Evolutionary conservation across 2,113 vertebrate species (phyloP).

Genomic region (Otocyon megalotis): DNA sequence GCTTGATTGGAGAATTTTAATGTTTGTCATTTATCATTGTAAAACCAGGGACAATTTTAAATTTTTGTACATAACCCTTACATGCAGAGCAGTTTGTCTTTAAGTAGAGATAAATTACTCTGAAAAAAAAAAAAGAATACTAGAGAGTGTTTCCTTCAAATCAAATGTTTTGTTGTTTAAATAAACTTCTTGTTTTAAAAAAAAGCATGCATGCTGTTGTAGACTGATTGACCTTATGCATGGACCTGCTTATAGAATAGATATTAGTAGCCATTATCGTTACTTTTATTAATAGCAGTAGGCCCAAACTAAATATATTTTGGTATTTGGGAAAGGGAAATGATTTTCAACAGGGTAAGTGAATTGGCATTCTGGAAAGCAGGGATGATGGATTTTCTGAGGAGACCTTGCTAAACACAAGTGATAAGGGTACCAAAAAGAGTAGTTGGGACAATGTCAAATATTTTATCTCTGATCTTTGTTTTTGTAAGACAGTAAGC

Average conservation of each 20-base stretch:
- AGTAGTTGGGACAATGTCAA: too few species aligned
- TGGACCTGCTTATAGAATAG: not conserved
- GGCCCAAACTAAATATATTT: conserved; percentile 19
- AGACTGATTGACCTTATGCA: not conserved
- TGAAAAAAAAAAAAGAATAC: not conserved
- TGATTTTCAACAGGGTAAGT: not conserved
- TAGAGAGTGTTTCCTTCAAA: not conserved
- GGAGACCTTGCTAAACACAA: not conserved
- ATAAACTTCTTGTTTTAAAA: not conserved
- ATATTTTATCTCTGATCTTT: too few species aligned
- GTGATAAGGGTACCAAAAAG: too few species aligned
- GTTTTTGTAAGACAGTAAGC: too few species aligned
- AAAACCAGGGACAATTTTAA: not conserved
- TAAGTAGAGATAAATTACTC: not conserved
- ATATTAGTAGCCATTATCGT: not conserved
- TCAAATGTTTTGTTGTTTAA: conserved; percentile 7
- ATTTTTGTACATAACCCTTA: not conserved
- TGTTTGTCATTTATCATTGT: not conserved
- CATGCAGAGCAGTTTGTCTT: not conserved
- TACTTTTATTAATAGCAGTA: not conserved
- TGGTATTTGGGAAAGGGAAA: not conserved
- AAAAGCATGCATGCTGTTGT: not conserved
- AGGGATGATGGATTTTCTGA: not conserved
- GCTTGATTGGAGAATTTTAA: not conserved
- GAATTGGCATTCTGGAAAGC: not conserved